phyloP scores from a whole-genome alignment of 2,113 vertebrate species.

The Mesoclemmys tuberculata region DNA sequence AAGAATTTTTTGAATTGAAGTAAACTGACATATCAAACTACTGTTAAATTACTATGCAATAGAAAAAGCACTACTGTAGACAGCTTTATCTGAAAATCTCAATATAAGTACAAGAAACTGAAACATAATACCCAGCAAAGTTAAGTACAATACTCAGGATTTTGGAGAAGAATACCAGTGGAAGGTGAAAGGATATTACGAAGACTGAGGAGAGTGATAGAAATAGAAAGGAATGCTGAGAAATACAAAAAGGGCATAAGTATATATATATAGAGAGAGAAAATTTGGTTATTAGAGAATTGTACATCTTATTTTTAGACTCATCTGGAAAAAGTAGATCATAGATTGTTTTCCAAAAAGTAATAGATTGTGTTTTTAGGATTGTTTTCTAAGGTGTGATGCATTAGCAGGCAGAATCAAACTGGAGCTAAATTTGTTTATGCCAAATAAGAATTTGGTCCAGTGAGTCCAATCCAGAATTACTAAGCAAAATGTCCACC shows the following conservation, averaged over 20 bases:
- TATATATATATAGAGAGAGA: not conserved
- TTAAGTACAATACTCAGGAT: not conserved
- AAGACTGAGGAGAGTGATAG: not conserved
- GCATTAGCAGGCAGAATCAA: not conserved
- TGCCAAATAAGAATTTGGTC: not conserved
- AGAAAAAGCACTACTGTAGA: not conserved
- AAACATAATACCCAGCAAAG: not conserved
- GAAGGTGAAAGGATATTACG: not conserved
- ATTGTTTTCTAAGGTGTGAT: not conserved
- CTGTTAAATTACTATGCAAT: constrained; percentile 19
- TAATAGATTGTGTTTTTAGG: not conserved
- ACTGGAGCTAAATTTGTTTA: not conserved
- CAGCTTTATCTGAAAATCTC: constrained; percentile 8
- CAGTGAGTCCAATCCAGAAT: not conserved
- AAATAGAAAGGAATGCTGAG: not conserved
- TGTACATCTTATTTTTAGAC: not conserved
- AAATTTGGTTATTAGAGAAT: not conserved
- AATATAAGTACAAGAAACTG: not conserved
- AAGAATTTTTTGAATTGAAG: not conserved
- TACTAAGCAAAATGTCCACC: not conserved
- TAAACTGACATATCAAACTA: not conserved
- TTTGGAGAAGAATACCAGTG: not conserved
- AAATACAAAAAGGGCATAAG: not conserved
- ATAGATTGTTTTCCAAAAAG: not conserved
- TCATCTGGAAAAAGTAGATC: not conserved